Percentiles rank a stretch among this genome's conserved stretches.
phyloP scores from a whole-genome alignment of 2,888 invertebrate species.

The Ceratothoa steindachneri region DNA sequence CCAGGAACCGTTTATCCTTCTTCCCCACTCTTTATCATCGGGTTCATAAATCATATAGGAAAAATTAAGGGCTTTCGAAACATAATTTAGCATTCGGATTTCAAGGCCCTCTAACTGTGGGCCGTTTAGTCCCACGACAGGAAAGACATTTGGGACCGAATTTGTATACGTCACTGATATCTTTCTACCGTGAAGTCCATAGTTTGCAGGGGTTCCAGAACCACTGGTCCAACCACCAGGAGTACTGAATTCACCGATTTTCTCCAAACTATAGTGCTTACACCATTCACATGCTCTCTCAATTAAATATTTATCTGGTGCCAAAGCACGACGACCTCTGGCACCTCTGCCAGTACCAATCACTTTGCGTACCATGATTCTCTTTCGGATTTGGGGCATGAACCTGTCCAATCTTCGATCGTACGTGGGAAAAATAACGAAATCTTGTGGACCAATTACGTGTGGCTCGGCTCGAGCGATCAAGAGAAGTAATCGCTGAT shows the following conservation, averaged over 20 bases:
- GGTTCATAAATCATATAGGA: constrained; percentile 23
- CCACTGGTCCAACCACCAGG: constrained; percentile 24
- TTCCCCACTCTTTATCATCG: constrained; percentile 34
- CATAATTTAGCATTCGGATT: constrained; percentile 29
- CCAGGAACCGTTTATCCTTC: constrained; percentile 34
- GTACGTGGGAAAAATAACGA: constrained; percentile 20
- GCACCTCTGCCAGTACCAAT: background rate
- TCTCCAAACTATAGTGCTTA: constrained; percentile 7
- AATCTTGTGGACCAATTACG: constrained; percentile 23
- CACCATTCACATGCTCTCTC: constrained; percentile 26
- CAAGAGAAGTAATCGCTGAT: constrained; percentile 30
- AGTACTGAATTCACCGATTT: constrained; percentile 25
- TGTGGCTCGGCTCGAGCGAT: constrained; percentile 24
- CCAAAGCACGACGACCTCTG: constrained; percentile 18
- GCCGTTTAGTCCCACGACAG: background rate
- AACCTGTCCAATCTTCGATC: constrained; percentile 31
- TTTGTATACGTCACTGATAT: constrained; percentile 30
- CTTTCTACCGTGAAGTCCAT: background rate
- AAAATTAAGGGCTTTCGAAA: constrained; percentile 33
- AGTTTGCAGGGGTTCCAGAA: background rate
- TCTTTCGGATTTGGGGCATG: constrained; percentile 25
- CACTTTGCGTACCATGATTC: constrained; percentile 23
- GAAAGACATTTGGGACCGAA: constrained; percentile 38
- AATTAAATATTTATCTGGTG: constrained; percentile 14
- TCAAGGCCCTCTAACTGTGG: constrained; percentile 33